Evolutionary conservation across 2,888 invertebrate genomes (phyloP).

Genomic region (Drosophila tripunctata): DNA sequence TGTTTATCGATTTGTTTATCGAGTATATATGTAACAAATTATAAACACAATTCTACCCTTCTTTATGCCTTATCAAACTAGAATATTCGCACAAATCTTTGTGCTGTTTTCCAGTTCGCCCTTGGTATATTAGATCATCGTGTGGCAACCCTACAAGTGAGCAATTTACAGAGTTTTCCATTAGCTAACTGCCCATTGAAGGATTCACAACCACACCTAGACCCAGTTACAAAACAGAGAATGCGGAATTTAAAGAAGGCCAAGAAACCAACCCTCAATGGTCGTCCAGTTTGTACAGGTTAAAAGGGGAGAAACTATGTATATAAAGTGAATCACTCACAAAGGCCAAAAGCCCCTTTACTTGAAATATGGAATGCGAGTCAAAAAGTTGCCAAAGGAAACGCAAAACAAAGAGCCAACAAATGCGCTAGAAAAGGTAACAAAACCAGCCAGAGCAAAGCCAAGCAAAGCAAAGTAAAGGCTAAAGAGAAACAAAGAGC

Average conservation of each 20-base stretch:
- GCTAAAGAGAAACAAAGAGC: conserved; percentile 31
- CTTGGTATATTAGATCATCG: conserved; percentile 43
- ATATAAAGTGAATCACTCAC: conserved; percentile 56
- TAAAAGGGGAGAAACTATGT: conserved; percentile 22
- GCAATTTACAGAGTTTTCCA: conserved; percentile 21
- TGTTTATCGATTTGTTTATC: too few species aligned
- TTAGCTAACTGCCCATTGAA: conserved; percentile 21
- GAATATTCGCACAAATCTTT: neutral
- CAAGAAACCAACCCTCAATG: conserved; percentile 29
- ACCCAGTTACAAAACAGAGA: conserved; percentile 34
- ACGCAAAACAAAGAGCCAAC: conserved; percentile 40
- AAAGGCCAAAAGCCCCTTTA: conserved; percentile 34
- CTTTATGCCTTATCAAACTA: neutral
- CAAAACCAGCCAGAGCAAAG: conserved; percentile 17
- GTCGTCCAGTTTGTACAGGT: too few species aligned
- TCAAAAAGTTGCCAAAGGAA: conserved; percentile 62
- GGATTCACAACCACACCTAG: conserved; percentile 48
- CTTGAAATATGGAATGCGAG: conserved; percentile 55
- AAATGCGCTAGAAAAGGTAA: conserved; percentile 50
- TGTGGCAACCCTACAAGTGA: conserved; percentile 39
- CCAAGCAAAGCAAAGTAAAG: too few species aligned
- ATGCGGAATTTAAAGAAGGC: conserved; percentile 11
- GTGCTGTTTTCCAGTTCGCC: neutral
- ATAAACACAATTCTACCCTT: too few species aligned
- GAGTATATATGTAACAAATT: too few species aligned